These are phyloP conservation scores for Amyelois transitella DNA, from an alignment of 1,140 invertebrate species.

Conservation along the genomic window DNA sequence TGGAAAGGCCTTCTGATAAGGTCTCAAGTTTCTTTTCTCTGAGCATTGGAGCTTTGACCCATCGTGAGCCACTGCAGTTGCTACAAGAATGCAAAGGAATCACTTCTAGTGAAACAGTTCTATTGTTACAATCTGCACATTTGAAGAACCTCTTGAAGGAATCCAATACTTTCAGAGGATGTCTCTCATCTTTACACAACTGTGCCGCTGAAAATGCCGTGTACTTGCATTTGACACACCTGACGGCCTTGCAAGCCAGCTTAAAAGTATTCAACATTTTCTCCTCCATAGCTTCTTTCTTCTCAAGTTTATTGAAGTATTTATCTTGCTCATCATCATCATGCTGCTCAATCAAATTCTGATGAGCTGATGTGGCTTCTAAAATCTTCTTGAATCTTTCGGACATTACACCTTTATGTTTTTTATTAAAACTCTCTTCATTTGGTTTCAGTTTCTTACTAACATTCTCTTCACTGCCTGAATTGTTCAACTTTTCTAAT, in stretches of 20 bases:
- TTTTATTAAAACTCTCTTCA: slow-evolving; percentile 45
- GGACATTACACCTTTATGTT: slow-evolving; percentile 68
- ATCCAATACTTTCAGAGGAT: slow-evolving; percentile 85
- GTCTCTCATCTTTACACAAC: slow-evolving; percentile 86
- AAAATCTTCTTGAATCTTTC: slow-evolving; percentile 87
- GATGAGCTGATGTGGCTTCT: slow-evolving; percentile 85
- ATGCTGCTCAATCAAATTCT: slow-evolving; percentile 82
- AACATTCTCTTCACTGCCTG: slow-evolving; percentile 52
- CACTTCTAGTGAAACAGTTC: slow-evolving; percentile 85
- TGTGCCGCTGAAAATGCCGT: slow-evolving; percentile 89
- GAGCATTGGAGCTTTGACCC: slow-evolving; percentile 88
- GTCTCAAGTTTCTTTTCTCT: slow-evolving; percentile 79
- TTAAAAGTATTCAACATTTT: slow-evolving; percentile 92
- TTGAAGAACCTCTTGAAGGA: slow-evolving; percentile 93
- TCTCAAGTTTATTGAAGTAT: slow-evolving; percentile 91
- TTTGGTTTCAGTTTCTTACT: slow-evolving; percentile 68
- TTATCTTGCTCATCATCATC: slow-evolving; percentile 86
- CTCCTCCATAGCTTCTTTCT: slow-evolving; percentile 93
- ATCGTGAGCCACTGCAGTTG: slow-evolving; percentile 83
- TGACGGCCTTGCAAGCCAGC: slow-evolving; percentile 89
- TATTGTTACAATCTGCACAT: slow-evolving; percentile 89
- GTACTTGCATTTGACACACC: slow-evolving; percentile 92
- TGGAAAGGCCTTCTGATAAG: slow-evolving; percentile 75
- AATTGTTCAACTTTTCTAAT: slow-evolving; percentile 66
- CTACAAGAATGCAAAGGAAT: slow-evolving; percentile 85